Conservation (phyloP, 2,797 vertebrate species). For the Hyperoplus immaculatus region DNA sequence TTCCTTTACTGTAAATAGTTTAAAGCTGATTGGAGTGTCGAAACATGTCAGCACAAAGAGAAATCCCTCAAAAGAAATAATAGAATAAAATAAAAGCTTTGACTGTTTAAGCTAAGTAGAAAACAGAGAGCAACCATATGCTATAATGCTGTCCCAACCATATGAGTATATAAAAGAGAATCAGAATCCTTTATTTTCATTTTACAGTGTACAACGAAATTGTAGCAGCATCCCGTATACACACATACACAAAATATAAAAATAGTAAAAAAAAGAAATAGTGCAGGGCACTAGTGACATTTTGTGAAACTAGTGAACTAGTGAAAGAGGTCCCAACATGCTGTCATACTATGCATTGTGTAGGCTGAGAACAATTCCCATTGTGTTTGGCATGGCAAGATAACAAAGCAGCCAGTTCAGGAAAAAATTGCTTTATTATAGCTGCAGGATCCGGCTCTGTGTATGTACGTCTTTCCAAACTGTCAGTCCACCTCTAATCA, state of each 20-base stretch:
- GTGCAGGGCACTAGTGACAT: no score
- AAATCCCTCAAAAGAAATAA: background rate
- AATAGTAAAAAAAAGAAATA: no score
- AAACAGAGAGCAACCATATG: background rate
- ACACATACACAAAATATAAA: no score
- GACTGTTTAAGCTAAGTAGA: background rate
- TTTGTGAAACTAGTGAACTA: no score
- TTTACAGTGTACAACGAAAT: no score
- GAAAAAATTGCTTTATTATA: slow-evolving; percentile 65
- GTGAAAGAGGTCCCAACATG: slow-evolving; percentile 10
- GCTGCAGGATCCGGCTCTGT: slow-evolving; percentile 23
- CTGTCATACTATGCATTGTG: slow-evolving; percentile 44
- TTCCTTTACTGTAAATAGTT: background rate
- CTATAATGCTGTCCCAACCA: slow-evolving; percentile 15
- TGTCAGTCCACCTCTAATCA: slow-evolving; percentile 11
- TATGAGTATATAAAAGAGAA: no score
- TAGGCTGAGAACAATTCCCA: slow-evolving; percentile 59
- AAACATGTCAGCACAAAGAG: background rate
- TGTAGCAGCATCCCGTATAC: no score
- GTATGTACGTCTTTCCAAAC: slow-evolving; percentile 39
- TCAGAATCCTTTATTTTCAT: no score
- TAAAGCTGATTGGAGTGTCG: background rate
- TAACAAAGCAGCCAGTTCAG: slow-evolving; percentile 79
- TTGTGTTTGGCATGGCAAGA: slow-evolving; percentile 56
- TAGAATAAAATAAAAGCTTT: background rate